Evolutionary conservation across 1,140 invertebrate species (phyloP).

Genomic region (Zaprionus africanus): DNA sequence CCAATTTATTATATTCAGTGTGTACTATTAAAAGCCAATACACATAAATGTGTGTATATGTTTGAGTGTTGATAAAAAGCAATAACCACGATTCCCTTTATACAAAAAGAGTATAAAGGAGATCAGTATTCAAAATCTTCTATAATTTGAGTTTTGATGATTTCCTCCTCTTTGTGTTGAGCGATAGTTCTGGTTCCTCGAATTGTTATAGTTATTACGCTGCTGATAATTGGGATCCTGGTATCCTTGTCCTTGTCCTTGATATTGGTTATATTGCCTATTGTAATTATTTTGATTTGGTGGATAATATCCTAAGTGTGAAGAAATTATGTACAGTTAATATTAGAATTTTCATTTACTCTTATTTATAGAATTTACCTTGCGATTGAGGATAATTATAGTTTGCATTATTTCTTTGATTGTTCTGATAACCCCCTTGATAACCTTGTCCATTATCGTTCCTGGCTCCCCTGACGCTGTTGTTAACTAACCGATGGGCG

Average conservation of each 20-base stretch:
- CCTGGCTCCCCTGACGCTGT: conserved; percentile 22
- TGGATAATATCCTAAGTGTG: conserved; percentile 24
- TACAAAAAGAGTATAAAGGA: background rate
- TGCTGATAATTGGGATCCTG: conserved; percentile 44
- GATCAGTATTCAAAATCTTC: conserved; percentile 46
- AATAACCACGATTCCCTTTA: background rate
- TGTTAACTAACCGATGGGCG: conserved; percentile 26
- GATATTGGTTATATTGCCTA: conserved; percentile 24
- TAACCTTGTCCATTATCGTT: conserved; percentile 25
- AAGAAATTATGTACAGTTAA: background rate
- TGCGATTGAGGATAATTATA: conserved; percentile 37
- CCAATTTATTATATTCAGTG: background rate
- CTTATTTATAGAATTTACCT: conserved; percentile 26
- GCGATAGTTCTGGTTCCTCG: conserved; percentile 42
- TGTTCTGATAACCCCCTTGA: conserved; percentile 27
- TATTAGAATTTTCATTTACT: background rate
- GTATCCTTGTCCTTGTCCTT: conserved; percentile 38
- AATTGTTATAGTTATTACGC: conserved; percentile 53
- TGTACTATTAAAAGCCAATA: background rate
- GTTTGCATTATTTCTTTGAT: conserved; percentile 28
- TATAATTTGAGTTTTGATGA: conserved; percentile 51
- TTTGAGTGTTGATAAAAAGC: background rate
- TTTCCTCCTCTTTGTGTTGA: conserved; percentile 31
- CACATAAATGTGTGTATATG: background rate
- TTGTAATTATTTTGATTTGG: conserved; percentile 28